phyloP scores from a whole-genome alignment of 2,113 vertebrate genomes.

The Ramphastos sulfuratus region DNA sequence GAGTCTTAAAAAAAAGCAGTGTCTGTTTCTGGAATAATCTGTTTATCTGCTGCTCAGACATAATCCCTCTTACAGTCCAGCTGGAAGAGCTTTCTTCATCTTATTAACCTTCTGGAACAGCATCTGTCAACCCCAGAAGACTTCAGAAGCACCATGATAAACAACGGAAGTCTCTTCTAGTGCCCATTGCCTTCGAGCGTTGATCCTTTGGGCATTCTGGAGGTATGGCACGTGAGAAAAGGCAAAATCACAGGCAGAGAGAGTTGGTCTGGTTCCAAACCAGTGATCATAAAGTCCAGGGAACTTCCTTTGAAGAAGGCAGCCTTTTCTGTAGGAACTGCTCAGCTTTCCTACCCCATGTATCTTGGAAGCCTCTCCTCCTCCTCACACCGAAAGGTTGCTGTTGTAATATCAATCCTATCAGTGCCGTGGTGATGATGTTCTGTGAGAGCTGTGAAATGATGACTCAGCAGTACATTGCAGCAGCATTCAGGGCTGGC shows the following conservation, averaged over 20 bases:
- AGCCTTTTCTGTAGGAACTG: background rate
- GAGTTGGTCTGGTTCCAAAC: background rate
- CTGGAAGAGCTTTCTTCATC: constrained; percentile 85
- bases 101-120: constrained; percentile 89
- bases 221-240: background rate
- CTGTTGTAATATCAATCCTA: background rate
- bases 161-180: constrained; percentile 49
- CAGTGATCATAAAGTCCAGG: background rate
- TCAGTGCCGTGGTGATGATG: background rate
- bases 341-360: background rate
- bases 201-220: background rate
- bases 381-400: background rate
- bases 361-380: background rate
- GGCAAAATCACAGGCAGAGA: background rate
- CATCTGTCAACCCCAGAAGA: constrained; percentile 80
- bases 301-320: background rate
- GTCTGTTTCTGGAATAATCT: constrained; percentile 90
- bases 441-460: background rate
- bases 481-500: constrained; percentile 1
- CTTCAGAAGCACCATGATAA: constrained; percentile 47
- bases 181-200: background rate
- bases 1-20: constrained; percentile 75
- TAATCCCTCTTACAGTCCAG: constrained; percentile 89
- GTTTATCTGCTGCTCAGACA: constrained; percentile 89
- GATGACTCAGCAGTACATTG: constrained; percentile 44